A percentile compares a stretch with the other conserved stretches of the same genome.
Evolutionary conservation across 2,113 vertebrate species (phyloP).

Genomic region (Aviceda subcristata): DNA sequence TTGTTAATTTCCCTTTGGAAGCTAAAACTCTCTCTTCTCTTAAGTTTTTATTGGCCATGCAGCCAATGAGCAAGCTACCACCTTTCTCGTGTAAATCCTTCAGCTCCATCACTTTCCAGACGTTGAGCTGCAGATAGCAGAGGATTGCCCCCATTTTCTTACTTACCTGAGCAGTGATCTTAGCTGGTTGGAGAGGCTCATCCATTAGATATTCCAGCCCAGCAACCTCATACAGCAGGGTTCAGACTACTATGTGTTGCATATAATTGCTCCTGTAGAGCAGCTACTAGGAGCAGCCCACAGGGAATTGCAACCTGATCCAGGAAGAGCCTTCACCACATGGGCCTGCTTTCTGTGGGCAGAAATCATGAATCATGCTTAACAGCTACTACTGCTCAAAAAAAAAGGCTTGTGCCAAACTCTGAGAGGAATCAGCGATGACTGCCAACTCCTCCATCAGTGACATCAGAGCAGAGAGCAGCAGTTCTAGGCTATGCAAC

Average conservation of each 20-base stretch:
- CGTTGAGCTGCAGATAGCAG: not conserved
- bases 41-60: not conserved
- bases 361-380: not conserved
- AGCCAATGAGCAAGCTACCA: not conserved
- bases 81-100: not conserved
- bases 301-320: not conserved
- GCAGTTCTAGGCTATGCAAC: not conserved
- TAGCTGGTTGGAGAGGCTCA: not conserved
- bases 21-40: not conserved
- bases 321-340: not conserved
- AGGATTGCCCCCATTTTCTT: not conserved
- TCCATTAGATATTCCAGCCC: not conserved
- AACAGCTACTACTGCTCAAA: not conserved
- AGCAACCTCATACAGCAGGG: not conserved
- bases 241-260: not conserved
- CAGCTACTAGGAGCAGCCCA: not conserved
- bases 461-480: not conserved
- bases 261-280: not conserved
- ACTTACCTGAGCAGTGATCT: not conserved
- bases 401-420: not conserved
- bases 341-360: not conserved
- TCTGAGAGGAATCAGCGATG: not conserved
- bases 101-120: not conserved
- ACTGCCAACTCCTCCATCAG: not conserved
- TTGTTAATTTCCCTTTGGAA: not conserved